Base-by-base conservation (phyloP, 2,113 vertebrate species). In the Excalfactoria chinensis region DNA sequence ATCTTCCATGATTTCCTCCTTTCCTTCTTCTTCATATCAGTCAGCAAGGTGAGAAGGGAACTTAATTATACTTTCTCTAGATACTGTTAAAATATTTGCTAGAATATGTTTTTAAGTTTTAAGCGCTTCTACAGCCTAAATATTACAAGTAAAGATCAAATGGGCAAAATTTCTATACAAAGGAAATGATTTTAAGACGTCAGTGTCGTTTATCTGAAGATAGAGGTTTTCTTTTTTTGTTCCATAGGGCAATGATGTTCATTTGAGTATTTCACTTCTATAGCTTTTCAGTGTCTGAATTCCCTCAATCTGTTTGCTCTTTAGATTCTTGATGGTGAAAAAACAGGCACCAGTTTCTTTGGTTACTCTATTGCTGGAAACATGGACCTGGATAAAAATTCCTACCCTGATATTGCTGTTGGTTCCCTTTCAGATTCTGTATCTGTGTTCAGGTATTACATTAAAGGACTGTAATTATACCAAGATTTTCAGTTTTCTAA, bases 311-410 rank as follows among this genome's bases (percentile, higher is more conserved):
- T 95, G 19, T 90, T 95, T 95, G 13, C 69, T 93, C 34, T 96
- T 87, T 94, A 99, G 99, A 95, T 99, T 94, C 98, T 99, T 22
- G 97, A 98, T 90, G 98, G 98, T 30, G 98, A 95, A 84, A 89
- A 97, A 49, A 95, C 97, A 85, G 96, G 96, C 51, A 96, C 98
- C 18, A 93, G 9, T 44, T 98, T 98, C 62, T 99, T 99, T 97
- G 99, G 99, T 72, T 99, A 99, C 94, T 99, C 99, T 71, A 96
- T 99, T 96, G 98, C 99, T 79, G 99, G 99, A 79, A 98, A 99
- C 95, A 98, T 99, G 99, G 99, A 99, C 95, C 94, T 99, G 94
- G 99, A 99, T 90, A 93, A 95, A 77, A 99, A 99, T 96, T 98
- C 97, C 30, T 99, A 99, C 86, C 99, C 99, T 60, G 99, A 99